Evolutionary conservation across 2,113 vertebrate genomes (phyloP).

Genomic region (Trogon melanurus): DNA sequence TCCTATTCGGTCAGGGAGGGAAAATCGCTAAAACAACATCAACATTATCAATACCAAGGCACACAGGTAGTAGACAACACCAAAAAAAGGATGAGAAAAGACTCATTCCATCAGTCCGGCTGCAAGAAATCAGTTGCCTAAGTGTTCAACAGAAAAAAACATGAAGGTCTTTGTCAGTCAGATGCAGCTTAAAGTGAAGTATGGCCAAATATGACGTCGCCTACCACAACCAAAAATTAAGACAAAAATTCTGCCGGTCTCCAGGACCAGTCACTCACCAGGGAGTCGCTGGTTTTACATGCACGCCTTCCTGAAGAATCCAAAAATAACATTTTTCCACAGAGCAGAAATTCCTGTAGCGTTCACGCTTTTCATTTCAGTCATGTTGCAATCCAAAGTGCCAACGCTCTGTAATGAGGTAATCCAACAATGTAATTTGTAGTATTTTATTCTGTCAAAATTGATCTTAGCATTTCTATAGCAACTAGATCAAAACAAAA

Average conservation of each 20-base stretch:
- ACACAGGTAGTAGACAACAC: not conserved
- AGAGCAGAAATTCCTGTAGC: slow-evolving; percentile 82
- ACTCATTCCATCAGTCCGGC: not conserved
- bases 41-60: not conserved
- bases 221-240: slow-evolving; percentile 65
- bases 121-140: not conserved
- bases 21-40: not conserved
- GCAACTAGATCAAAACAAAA: slow-evolving; percentile 69
- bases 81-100: not conserved
- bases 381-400: slow-evolving; percentile 76
- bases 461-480: slow-evolving; percentile 62
- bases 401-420: slow-evolving; percentile 80
- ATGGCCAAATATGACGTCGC: slow-evolving; percentile 65
- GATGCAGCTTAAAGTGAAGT: slow-evolving; percentile 37
- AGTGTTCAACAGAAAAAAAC: slow-evolving; percentile 10
- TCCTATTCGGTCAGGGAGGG: not conserved
- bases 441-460: slow-evolving; percentile 69
- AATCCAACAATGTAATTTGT: slow-evolving; percentile 79
- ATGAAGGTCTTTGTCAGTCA: not conserved
- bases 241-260: slow-evolving; percentile 57
- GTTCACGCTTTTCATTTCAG: slow-evolving; percentile 72
- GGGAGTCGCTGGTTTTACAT: slow-evolving; percentile 73
- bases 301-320: slow-evolving; percentile 73
- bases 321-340: slow-evolving; percentile 87
- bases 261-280: slow-evolving; percentile 69